A percentile compares a stretch with the other conserved stretches of the same genome.
These are phyloP conservation scores for Pleuronectes platessa DNA, from an alignment of 2,113 vertebrate genomes.

Conservation along the genomic window DNA sequence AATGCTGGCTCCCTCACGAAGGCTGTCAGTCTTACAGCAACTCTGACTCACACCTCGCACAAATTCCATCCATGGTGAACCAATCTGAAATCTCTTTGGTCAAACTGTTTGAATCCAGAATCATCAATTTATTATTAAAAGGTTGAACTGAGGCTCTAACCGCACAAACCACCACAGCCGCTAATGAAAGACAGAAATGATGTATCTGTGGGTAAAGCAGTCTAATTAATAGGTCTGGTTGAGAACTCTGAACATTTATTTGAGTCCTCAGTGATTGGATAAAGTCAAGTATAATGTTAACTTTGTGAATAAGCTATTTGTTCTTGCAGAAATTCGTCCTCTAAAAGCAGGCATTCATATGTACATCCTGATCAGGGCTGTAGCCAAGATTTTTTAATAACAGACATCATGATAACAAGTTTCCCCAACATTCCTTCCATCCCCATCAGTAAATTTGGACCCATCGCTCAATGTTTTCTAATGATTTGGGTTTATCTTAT, in stretches of 20 bases:
- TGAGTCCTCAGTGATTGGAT: not conserved
- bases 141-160: not conserved
- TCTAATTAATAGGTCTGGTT: slow-evolving; percentile 15
- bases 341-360: not conserved
- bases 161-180: slow-evolving; percentile 5
- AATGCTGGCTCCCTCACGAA: slow-evolving; percentile 51
- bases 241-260: not conserved
- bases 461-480: no score
- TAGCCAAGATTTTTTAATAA: not conserved
- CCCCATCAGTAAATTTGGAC: no score
- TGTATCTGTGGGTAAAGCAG: slow-evolving; percentile 3
- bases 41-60: slow-evolving; percentile 41
- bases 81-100: slow-evolving; percentile 31
- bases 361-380: not conserved
- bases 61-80: slow-evolving; percentile 1
- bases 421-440: no score
- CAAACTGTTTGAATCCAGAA: slow-evolving; percentile 25
- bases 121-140: slow-evolving; percentile 8
- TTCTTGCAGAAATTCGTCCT: not conserved
- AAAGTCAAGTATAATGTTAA: not conserved
- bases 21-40: slow-evolving; percentile 40
- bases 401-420: not conserved
- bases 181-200: slow-evolving; percentile 3
- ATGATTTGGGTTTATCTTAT: not conserved
- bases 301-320: not conserved